Conservation (phyloP, 2,113 vertebrate species). For the Capricornis sumatraensis region DNA sequence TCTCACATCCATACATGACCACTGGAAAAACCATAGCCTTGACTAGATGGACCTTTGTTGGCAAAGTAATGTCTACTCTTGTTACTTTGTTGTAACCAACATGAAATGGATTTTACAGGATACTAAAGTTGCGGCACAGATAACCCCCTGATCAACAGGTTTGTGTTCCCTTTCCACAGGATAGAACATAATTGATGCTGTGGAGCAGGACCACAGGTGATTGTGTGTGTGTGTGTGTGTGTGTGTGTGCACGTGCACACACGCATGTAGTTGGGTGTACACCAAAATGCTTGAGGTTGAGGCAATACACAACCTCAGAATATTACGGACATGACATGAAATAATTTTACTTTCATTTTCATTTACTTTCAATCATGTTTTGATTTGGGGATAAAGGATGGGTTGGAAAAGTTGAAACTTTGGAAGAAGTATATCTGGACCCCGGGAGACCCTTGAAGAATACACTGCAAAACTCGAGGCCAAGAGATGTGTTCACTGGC, state of each 20-base stretch:
- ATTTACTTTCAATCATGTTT: background rate
- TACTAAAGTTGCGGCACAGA: background rate
- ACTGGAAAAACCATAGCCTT: no score
- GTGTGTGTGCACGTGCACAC: no score
- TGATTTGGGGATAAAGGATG: background rate
- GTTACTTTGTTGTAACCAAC: background rate
- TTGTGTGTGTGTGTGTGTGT: background rate
- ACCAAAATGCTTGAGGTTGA: background rate
- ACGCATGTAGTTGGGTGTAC: fast-evolving
- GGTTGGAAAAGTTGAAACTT: background rate
- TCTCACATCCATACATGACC: no score
- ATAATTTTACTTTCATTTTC: background rate
- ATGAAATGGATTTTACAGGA: background rate
- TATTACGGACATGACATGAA: background rate
- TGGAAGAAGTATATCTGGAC: background rate
- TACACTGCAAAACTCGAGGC: no score
- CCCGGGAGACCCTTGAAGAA: background rate
- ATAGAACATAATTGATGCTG: background rate
- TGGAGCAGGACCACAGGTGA: background rate
- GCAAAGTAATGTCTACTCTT: background rate
- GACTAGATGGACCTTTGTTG: no score
- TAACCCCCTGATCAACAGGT: background rate
- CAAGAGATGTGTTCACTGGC: background rate
- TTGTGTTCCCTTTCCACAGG: background rate
- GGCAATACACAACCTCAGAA: background rate